Evolutionary conservation across 2,888 invertebrate species (phyloP).

Genomic region (Drosophila neutralis): DNA sequence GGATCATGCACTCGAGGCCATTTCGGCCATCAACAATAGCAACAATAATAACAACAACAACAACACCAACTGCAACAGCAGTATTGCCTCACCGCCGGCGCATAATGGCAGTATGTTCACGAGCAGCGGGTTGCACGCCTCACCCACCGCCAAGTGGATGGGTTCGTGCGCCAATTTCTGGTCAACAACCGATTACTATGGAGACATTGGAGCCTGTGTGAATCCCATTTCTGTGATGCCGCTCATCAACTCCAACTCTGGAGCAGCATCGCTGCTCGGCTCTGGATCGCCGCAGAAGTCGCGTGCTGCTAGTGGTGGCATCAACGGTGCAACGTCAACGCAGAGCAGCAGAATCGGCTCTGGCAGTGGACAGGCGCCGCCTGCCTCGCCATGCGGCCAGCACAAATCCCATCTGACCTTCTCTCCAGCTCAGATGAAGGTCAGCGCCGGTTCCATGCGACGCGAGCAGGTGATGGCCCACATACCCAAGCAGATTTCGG

Average conservation of each 20-base stretch:
- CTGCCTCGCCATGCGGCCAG: conserved; percentile 87
- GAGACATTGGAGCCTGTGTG: conserved; percentile 89
- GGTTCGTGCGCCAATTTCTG: conserved; percentile 76
- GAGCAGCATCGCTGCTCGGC: conserved; percentile 14
- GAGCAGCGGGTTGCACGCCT: conserved; percentile 66
- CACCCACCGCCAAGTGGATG: conserved; percentile 75
- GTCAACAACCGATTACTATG: conserved; percentile 87
- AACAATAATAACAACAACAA: conserved; percentile 48
- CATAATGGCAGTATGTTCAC: conserved; percentile 64
- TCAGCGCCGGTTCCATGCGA: conserved; percentile 83
- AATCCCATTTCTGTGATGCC: conserved; percentile 97
- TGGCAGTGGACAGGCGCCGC: conserved; percentile 48
- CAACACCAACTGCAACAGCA: conserved; percentile 18
- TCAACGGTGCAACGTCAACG: conserved; percentile 7
- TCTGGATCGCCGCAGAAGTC: conserved; percentile 75
- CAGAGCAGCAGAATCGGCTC: conserved; percentile 39
- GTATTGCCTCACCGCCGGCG: conserved; percentile 23
- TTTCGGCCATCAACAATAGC: conserved; percentile 75
- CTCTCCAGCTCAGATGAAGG: conserved; percentile 89
- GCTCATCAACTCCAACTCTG: conserved; percentile 86
- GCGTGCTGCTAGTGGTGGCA: neutral
- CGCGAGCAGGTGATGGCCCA: conserved; percentile 76
- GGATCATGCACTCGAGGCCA: conserved; percentile 82
- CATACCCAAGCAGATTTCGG: conserved; percentile 80
- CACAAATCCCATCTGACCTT: conserved; percentile 89